Base-by-base conservation (phyloP, 1,140 invertebrate genomes). In the Mycetomoellerius zeteki region DNA sequence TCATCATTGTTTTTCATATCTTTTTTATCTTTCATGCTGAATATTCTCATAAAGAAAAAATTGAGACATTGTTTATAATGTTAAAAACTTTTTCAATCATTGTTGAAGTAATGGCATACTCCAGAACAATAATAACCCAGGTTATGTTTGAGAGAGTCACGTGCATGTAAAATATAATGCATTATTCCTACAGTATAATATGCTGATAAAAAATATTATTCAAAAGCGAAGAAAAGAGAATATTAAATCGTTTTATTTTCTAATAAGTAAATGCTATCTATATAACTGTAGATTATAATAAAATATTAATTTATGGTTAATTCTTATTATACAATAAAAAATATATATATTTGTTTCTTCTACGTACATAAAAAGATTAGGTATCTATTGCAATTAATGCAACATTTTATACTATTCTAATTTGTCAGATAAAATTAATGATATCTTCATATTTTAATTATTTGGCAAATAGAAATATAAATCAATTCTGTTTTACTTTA, bases 21-120 rank as follows among this genome's bases (percentile, higher is more conserved):
- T 27, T 37, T 65, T 50, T 10, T 21, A 43, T 14, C n/a, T 54
- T 52, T 47, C 7, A 21, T 65, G 14, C 10, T 30, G 43, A 78
- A 78, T 65, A 43, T 50, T 50, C 43, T 21, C 5, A 24, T 30
- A 43, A 56, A 80, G 10, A 69, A 16, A 69, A 69, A 24, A 81
- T 65, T 78, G 19, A 50, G 19, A 3, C 19, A 65, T 78, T 78
- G n/a, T 65, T 8, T 27, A 75, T 58, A 75, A 77, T 16, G 21
- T 77, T 24, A 81, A 69, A 65, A 54, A 37, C 21, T 56, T 12
- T 54, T 37, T 8, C 21, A 5, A 78, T 27, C 19, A 8, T 69
- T 33, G 10, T 78, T 65, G 19, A 77, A 77, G 4, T 77, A 30
- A 65, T 50, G 12, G 7, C 24, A 7, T 27, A 64, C 12, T 12